A percentile compares a stretch with the other conserved stretches of the same genome.
Evolutionary conservation across 2,113 vertebrate genomes (phyloP).

Genomic region (Drymodes brunneopygia): DNA sequence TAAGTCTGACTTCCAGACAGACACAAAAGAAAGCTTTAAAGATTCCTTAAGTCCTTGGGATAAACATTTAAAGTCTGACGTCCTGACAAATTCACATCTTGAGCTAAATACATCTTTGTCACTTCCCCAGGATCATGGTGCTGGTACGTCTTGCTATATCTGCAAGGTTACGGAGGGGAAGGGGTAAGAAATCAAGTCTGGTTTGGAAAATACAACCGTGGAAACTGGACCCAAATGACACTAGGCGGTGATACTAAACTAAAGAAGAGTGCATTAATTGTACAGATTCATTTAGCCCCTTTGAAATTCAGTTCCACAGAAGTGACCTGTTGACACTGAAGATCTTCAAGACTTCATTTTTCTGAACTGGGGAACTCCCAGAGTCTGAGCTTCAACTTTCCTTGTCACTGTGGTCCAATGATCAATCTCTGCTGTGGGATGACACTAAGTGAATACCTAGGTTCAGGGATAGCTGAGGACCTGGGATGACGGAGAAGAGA

Average conservation of each 20-base stretch:
- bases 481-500: too few species aligned
- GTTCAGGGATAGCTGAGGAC: not conserved
- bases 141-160: not conserved
- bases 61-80: not conserved
- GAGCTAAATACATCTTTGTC: not conserved
- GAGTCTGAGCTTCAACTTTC: not conserved
- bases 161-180: not conserved
- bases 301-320: not conserved
- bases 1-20: not conserved
- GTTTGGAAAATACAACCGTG: not conserved
- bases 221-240: not conserved
- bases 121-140: not conserved
- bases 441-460: not conserved
- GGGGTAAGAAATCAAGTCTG: not conserved
- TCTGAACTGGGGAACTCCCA: not conserved
- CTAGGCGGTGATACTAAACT: not conserved
- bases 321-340: not conserved
- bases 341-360: not conserved
- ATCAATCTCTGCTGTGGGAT: not conserved
- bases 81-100: not conserved
- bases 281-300: not conserved
- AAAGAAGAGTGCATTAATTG: not conserved
- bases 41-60: not conserved
- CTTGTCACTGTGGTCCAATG: not conserved
- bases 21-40: not conserved